phyloP scores from a whole-genome alignment of 2,888 invertebrate genomes.

The Tortricodes alternella region DNA sequence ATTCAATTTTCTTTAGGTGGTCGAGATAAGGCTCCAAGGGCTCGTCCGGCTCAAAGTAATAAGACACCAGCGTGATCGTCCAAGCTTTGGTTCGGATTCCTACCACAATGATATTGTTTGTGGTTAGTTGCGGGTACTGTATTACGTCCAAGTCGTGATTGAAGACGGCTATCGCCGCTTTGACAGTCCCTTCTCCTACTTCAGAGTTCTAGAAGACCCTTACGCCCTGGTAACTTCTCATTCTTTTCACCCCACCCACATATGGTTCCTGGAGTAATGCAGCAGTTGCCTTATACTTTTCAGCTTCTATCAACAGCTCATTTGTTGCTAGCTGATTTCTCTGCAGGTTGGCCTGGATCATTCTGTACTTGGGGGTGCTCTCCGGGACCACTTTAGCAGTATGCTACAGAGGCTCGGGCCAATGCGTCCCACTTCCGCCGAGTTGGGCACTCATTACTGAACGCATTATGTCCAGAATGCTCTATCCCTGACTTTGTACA shows the following conservation, averaged over 20 bases:
- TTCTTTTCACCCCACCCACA: neutral
- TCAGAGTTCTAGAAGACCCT: neutral
- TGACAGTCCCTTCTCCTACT: neutral
- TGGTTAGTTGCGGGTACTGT: neutral
- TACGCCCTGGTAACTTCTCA: neutral
- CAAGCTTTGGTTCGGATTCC: neutral
- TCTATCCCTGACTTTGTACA: slow-evolving; percentile 23
- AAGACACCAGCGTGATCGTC: neutral
- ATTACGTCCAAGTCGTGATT: neutral
- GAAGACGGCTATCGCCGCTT: slow-evolving; percentile 1
- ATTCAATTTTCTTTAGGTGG: neutral
- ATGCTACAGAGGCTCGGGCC: neutral
- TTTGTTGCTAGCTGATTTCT: slow-evolving; percentile 24
- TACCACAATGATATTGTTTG: neutral
- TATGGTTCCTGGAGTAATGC: slow-evolving; percentile 30
- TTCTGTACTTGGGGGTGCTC: neutral
- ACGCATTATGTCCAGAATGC: neutral
- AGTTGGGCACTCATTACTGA: neutral
- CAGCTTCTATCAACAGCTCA: slow-evolving; percentile 21
- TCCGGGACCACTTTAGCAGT: slow-evolving; percentile 26
- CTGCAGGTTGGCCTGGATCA: slow-evolving; percentile 30
- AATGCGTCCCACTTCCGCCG: neutral
- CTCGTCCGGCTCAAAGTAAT: slow-evolving; percentile 13
- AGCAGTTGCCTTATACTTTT: neutral
- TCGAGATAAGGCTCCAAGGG: slow-evolving; percentile 24